A percentile compares a stretch with the other conserved stretches of the same genome.
These are phyloP conservation scores for Bombus superbus DNA, from an alignment of 1,140 invertebrate species.

Conservation along the genomic window DNA sequence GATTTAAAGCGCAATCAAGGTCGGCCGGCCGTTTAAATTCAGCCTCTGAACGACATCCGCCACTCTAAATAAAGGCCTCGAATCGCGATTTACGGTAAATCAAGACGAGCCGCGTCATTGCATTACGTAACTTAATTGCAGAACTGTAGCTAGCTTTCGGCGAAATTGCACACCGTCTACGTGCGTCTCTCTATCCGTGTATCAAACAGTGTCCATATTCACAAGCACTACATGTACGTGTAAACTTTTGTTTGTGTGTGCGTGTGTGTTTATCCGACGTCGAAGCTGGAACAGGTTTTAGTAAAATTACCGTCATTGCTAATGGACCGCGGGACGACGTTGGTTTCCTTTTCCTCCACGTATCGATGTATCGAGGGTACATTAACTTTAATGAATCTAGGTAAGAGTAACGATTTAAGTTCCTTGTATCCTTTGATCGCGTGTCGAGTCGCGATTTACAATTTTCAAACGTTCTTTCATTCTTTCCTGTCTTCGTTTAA, in stretches of 20 bases:
- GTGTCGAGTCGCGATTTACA: not conserved
- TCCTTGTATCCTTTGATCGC: not conserved
- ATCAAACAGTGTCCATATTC: too few species aligned
- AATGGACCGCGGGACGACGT: not conserved
- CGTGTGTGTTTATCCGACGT: conserved; percentile 1
- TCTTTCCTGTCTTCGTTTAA: not conserved
- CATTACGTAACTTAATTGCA: conserved; percentile 24
- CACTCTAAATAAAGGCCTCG: conserved; percentile 19
- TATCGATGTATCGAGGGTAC: conserved; percentile 23
- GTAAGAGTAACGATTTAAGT: conserved; percentile 1
- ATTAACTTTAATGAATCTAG: conserved; percentile 36
- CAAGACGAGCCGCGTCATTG: conserved; percentile 6
- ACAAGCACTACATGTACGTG: not conserved
- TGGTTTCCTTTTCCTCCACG: not conserved
- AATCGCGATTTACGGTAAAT: conserved; percentile 13
- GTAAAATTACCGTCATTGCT: conserved; percentile 31
- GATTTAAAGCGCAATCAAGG: conserved; percentile 36
- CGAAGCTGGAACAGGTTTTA: conserved; percentile 8
- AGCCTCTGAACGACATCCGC: not conserved
- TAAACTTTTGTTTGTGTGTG: too few species aligned
- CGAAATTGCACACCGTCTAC: not conserved
- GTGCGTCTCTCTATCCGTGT: not conserved
- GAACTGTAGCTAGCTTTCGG: conserved; percentile 12
- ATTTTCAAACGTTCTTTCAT: not conserved
- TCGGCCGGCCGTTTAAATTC: conserved; percentile 4